Evolutionary conservation across 2,888 invertebrate genomes (phyloP).

Genomic region (Cryptus viduatorius): DNA sequence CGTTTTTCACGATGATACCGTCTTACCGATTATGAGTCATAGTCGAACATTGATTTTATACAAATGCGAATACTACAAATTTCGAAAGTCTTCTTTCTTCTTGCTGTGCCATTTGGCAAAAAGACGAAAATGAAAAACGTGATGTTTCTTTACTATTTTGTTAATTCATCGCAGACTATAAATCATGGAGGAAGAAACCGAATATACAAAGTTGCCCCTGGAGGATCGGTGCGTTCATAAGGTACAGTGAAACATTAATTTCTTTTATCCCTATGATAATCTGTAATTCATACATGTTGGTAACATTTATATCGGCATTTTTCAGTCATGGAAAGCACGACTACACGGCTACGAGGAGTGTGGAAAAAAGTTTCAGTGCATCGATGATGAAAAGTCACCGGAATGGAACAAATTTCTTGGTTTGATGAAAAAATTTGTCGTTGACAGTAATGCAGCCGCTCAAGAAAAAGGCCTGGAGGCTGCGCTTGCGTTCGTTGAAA

Average conservation of each 20-base stretch:
- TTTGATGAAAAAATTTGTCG: slow-evolving; percentile 96
- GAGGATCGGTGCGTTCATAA: slow-evolving; percentile 98
- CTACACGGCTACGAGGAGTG: slow-evolving; percentile 98
- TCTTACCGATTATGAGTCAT: slow-evolving; percentile 4
- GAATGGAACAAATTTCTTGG: slow-evolving; percentile 97
- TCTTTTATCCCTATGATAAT: not conserved
- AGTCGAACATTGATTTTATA: not conserved
- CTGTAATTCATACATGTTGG: not conserved
- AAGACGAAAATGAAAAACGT: too few species aligned
- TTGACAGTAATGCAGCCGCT: slow-evolving; percentile 97
- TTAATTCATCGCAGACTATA: slow-evolving; percentile 38
- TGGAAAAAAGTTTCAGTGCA: slow-evolving; percentile 93
- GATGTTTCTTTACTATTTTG: slow-evolving; percentile 14
- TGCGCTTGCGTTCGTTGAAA: slow-evolving; percentile 95
- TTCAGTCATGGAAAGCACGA: slow-evolving; percentile 96
- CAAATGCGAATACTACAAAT: not conserved
- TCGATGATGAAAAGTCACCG: slow-evolving; percentile 96
- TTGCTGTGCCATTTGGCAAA: not conserved
- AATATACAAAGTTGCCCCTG: slow-evolving; percentile 93
- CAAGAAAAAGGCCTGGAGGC: slow-evolving; percentile 98
- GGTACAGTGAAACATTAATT: slow-evolving; percentile 80
- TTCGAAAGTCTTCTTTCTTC: not conserved
- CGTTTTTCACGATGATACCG: not conserved
- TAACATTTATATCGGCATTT: slow-evolving; percentile 54
- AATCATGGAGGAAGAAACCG: slow-evolving; percentile 93